phyloP scores from a whole-genome alignment of 2,113 vertebrate species.

The Phocoena phocoena region DNA sequence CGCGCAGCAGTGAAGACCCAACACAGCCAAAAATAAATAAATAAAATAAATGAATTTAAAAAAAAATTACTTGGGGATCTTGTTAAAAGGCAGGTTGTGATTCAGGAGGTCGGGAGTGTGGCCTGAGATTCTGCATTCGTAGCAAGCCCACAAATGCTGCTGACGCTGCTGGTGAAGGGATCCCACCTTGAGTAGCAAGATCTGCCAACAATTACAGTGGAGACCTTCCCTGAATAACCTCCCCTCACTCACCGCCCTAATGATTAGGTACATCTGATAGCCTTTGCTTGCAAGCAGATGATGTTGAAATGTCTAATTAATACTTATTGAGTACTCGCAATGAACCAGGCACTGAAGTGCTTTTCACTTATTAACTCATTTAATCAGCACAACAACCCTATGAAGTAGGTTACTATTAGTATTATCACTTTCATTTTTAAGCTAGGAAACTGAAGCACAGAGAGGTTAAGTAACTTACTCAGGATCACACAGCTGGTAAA shows the following conservation, averaged over 20 bases:
- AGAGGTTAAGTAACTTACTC: not conserved
- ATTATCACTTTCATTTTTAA: not conserved
- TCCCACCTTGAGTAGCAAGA: not conserved
- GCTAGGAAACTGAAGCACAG: not conserved
- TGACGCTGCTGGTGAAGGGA: not conserved
- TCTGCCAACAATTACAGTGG: accelerated
- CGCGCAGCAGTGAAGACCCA: no score
- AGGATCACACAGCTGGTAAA: not conserved
- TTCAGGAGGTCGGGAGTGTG: not conserved
- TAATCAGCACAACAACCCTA: not conserved
- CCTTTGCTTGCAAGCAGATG: not conserved
- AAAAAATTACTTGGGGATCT: not conserved
- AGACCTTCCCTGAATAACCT: not conserved
- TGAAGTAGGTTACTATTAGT: not conserved
- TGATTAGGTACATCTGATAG: not conserved
- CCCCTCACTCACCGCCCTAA: not conserved
- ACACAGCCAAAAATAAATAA: no score
- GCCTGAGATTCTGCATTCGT: not conserved
- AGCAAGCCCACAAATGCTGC: not conserved
- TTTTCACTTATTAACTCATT: not conserved
- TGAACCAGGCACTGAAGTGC: not conserved
- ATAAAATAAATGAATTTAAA: not conserved
- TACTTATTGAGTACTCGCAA: not conserved
- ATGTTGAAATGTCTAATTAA: not conserved
- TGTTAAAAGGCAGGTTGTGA: not conserved